Evolutionary conservation across 2,113 vertebrate species (phyloP).

Genomic region (Lampris incognitus): DNA sequence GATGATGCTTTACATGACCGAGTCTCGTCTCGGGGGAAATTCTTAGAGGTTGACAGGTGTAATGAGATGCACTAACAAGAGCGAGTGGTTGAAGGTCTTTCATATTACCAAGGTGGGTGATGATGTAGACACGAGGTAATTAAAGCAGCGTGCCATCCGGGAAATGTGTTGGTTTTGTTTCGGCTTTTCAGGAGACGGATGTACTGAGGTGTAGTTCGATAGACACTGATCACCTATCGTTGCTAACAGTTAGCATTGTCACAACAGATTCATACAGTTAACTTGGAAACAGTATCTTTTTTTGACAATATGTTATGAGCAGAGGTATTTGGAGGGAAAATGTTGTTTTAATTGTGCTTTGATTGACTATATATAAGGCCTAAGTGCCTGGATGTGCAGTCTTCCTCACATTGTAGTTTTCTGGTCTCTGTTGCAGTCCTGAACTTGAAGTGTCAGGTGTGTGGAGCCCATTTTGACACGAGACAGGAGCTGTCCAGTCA

Average conservation of each 20-base stretch:
- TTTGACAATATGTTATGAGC: not conserved
- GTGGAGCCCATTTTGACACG: slow-evolving; percentile 90
- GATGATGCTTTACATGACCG: slow-evolving; percentile 8
- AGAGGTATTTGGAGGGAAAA: not conserved
- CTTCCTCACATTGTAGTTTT: not conserved
- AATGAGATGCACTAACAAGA: slow-evolving; percentile 40
- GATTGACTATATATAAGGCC: not conserved
- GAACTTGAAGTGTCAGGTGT: slow-evolving; percentile 90
- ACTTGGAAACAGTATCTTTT: too few relatives aligned
- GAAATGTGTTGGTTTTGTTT: slow-evolving; percentile 16
- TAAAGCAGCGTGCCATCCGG: slow-evolving; percentile 31
- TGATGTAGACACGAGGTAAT: slow-evolving; percentile 45
- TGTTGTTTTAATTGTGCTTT: not conserved
- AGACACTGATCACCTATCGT: slow-evolving; percentile 31
- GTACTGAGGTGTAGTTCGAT: not conserved
- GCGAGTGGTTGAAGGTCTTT: not conserved
- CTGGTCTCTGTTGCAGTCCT: slow-evolving; percentile 61
- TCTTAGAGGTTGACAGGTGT: slow-evolving; percentile 42
- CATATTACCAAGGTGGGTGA: not conserved
- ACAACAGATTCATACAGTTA: not conserved
- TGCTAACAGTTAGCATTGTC: not conserved
- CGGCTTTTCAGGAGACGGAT: not conserved
- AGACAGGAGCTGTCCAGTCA: slow-evolving; percentile 92
- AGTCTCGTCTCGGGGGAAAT: slow-evolving; percentile 27
- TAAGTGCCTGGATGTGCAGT: not conserved